Base-by-base conservation (phyloP, 2,888 invertebrate species). In the Spicauda simplicius region DNA sequence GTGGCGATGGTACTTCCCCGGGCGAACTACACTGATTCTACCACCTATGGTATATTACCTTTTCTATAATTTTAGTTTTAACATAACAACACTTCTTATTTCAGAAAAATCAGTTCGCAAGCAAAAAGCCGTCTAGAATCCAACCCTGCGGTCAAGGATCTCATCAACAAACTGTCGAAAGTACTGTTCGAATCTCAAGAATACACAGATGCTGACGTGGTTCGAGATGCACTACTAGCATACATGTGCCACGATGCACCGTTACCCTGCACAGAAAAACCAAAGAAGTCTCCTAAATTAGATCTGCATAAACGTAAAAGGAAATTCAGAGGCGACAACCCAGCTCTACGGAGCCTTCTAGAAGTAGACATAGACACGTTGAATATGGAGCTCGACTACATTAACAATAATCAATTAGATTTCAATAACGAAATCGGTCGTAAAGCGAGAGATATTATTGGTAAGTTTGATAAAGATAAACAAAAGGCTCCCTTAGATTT, bases 241-340 rank as follows among this genome's bases (percentile, higher is more conserved):
- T 97, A 97, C 79, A 95, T 97, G 69, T 99, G 99, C 79, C 98
- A 99, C 79, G 96, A 96, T 62, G 95, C 96, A 0, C 94, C 95
- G 0, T 83, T 98, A 54, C 98, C 98, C 0, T 98, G 98, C 81
- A 92, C 94, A 0, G 91, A 93, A 19, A 89, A 88, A 69, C 71
- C 75, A 0, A 85, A 82, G 68, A 76, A 77, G 68, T 60, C 69
- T 54, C 50, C 25, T 53, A 84, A 83, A 72, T 69, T 79, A 4
- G 70, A 76, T 0, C 50, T 80, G 52, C 73, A 78, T 1, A 87
- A 82, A 73, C 76, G 74, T 48, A 81, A 80, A 11, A 80, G 72
- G 25, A 85, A 80, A 72, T 73, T 84, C 18, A 74, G 76, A 8
- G 78, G 83, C 1, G 77, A 72, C 2, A 48, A 80, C 4, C 74